Evolutionary conservation across 2,113 vertebrate genomes (phyloP), one percentile per base, ranked within the genome.

Genomic region (Chamaea fasciata): DNA sequence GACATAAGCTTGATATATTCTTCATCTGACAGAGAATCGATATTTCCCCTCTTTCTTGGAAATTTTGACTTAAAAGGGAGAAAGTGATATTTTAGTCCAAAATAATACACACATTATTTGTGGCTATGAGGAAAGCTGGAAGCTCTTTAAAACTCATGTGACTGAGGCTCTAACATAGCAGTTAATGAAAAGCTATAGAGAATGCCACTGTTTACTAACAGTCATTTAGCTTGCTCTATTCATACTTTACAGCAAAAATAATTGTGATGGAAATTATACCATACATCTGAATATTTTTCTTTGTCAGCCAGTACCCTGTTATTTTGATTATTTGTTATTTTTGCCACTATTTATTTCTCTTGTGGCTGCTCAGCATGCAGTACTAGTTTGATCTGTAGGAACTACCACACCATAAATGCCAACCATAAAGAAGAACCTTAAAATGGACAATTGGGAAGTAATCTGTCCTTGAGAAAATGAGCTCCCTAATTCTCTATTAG

Each of bases 401-500:
- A 42, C 85, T 63, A 85, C 70, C 35, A 70, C 35, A 75, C 41
- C 56, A 92, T 59, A 90, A 95, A 90, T 57, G 42, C 79, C 83
- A 93, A 16, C 55, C 31, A 50, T 73, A 93, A 95, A 93, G 82
- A 74, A 89, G 84, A 95, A 90, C 67, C 53, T 91, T 94, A 76
- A 92, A 95, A 96, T 77, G 71, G 84, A 91, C 70, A 89, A 87
- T 91, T 95, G 95, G 33, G 63, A 85, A 83, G 28, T 88, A 93
- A 95, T 87, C 70, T 95, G 93, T 95, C 91, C 94, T 91, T 90
- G 69, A 94, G 88, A 88, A 96, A 91, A 90, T 90, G 75, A 93
- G 27, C 27, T 90, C 27, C 39, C 47, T 88, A 88, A 93, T 95
- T 92, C 39, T 88, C 85, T 74, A 9, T 88, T 88, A 92, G 87